Conservation (phyloP, 2,113 vertebrate species). For the rabbit (Oryctolagus cuniculus) region mOryCun1.1 NC_091433.1:185240501-185241000, state of each 20-base stretch:
- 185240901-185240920: not conserved
- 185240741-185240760: not conserved
- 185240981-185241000: not conserved
- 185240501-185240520: not conserved
- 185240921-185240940: not conserved
- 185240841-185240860: not conserved
- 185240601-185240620: not conserved
- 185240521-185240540: not conserved
- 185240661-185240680: conserved; percentile 8
- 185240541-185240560: not conserved
- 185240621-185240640: not conserved
- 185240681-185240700: not conserved
- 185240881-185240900: not conserved
- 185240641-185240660: conserved; percentile 15
- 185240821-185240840: not conserved
- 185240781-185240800: not conserved
- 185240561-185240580: not conserved
- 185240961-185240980: not conserved
- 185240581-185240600: not conserved
- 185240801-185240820: not conserved
- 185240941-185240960: not conserved
- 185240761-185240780: not conserved
- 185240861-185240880: not conserved
- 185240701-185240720: not conserved
- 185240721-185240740: not conserved